Evolutionary conservation across 2,888 invertebrate species (phyloP), one percentile per base, ranked within the genome.

Genomic region (Agrochola litura): DNA sequence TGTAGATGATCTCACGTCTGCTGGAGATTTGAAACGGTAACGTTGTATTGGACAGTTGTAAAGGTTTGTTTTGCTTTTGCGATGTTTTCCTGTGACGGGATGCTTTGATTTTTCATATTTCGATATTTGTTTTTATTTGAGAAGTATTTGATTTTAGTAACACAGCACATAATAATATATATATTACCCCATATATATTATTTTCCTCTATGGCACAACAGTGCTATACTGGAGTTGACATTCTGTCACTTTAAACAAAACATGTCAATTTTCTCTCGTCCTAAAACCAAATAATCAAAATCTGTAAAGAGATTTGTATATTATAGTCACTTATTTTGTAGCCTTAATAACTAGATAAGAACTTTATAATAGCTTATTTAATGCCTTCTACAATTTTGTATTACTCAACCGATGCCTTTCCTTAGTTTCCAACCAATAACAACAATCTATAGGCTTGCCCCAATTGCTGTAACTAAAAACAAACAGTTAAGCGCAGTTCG

Each of bases 391-490:
- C 9, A 22, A 25, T 41, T 41, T 19, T 1, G n/a, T 58, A 30
- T 67, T 19, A 5, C 19, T 6, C 22, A 43, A 10, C 52, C 19
- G 25, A 14, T 71, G 58, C 6, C 61, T 64, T 37, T n/a, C 19
- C 19, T 19, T 46, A 71, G 16, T 69, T 58, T 56, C 37, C 54
- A 16, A 49, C 8, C 61, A 49, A n/a, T 70, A 30, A 71, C 37
- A 37, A 67, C 73, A 72, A 63, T 74, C 64, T 68, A 75, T 72
- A 64, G 66, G 68, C 71, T 61, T 64, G 54, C 52, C 22, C 73
- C 70, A 78, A 77, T 83, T 78, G 81, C 69, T 60, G 52, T 30
- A 73, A 80, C 87, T 73, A 74, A 69, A 83, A 72, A 75, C 75
- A 69, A 78, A 77, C 72, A 76, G 58, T 70, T 56, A 54, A 30